A percentile compares a stretch with the other conserved stretches of the same genome.
Evolutionary conservation across 2,113 vertebrate species (phyloP).

Genomic region (Campylomormyrus tamandua): DNA sequence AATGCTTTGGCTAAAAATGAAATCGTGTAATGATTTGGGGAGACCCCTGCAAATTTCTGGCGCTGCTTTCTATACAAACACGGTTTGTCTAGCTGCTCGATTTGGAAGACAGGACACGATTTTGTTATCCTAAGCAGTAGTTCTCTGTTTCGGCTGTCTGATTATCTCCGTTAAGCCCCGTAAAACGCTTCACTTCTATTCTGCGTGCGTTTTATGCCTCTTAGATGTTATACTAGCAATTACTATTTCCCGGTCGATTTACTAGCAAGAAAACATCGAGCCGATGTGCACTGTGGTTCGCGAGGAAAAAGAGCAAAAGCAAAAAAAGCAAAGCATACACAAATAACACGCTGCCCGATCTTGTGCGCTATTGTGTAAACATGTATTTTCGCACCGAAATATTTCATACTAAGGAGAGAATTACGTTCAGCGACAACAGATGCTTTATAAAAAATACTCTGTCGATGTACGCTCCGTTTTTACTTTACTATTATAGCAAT

Average conservation of each 20-base stretch:
- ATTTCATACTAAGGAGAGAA: neutral
- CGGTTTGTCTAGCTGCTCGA: neutral
- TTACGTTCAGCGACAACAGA: neutral
- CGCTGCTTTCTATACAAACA: neutral
- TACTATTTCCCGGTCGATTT: neutral
- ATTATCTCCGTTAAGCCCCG: neutral
- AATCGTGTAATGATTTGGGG: neutral
- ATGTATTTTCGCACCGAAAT: neutral
- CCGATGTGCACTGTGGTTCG: neutral
- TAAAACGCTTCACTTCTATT: neutral
- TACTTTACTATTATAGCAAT: neutral
- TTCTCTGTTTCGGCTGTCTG: neutral
- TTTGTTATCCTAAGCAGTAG: neutral
- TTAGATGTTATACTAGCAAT: neutral
- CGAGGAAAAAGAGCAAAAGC: neutral
- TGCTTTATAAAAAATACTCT: neutral
- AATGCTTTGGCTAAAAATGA: neutral
- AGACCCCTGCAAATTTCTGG: neutral
- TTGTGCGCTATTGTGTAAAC: neutral
- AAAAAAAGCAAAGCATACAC: neutral
- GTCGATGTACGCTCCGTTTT: neutral
- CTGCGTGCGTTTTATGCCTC: neutral
- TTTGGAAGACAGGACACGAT: neutral
- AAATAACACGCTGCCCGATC: neutral
- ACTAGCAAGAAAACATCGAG: neutral